Base-by-base conservation (phyloP, 2,888 invertebrate species). In the Apamea epomidion region DNA sequence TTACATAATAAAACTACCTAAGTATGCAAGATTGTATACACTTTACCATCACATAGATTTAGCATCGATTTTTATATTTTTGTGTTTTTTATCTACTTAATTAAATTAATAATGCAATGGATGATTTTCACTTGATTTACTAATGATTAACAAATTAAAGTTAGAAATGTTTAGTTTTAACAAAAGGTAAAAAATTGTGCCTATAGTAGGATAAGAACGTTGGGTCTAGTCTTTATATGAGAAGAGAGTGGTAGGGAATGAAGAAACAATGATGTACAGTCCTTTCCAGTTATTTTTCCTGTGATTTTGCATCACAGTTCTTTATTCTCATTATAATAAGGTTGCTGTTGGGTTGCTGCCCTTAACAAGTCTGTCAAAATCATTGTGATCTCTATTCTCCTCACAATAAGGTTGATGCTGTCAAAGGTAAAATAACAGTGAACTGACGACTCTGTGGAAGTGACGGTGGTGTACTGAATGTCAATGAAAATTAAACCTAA, bases 121-220 rank as follows among this genome's bases (percentile, higher is more conserved):
- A 54, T 42, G 18, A 6, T 48, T 78, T 65, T 42, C 18, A 54
- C 21, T 48, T 48, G 32, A 60, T 76, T 25, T 25, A 60, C 45
- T 62, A n/a, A 60, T 62, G 32, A 74, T 21, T 48, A 29, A 76
- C 51, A 76, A 64, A 14, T 76, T 51, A 29, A 29, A 8, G 8
- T 54, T 45, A 14, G 8, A 54, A 65, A 32, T 54, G 29, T 54
- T 64, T 76, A 51, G 29, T 64, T 51, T 42, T 32, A 25, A 18
- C 12, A 21, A 75, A 37, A 25, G 25, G 16, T 25, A 42, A 65
- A 25, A 29, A 18, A 76, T 77, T 18, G 77, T 65, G 77, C 32
- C 45, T 76, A 32, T n/a, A 54, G 5, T 77, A 42, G 29, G 25
- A 14, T 76, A 42, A 76, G 18, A 29, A 77, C 8, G 51, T 64